phyloP scores from a whole-genome alignment of 2,113 vertebrate genomes.

The Pteronura brasiliensis region DNA sequence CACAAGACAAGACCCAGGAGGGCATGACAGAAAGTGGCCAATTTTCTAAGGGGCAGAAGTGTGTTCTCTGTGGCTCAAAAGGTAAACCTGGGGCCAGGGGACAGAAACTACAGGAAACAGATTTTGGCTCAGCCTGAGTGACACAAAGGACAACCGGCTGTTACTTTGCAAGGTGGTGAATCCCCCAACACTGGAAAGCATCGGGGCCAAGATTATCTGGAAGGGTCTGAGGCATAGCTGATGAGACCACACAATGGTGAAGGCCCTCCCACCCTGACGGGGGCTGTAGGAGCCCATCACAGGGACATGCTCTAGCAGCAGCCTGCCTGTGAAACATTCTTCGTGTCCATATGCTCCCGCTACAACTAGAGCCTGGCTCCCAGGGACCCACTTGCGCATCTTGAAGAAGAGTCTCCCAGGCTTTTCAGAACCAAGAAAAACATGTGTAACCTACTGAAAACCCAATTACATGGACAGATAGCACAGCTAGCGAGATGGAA shows the following conservation, averaged over 20 bases:
- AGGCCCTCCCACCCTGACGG: not conserved
- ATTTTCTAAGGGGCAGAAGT: not conserved
- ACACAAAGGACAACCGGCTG: not conserved
- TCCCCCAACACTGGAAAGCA: not conserved
- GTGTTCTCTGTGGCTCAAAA: not conserved
- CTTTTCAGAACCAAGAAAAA: not conserved
- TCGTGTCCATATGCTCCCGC: not conserved
- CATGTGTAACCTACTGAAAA: fast-evolving
- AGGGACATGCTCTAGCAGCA: not conserved
- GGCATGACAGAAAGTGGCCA: not conserved
- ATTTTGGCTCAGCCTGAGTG: not conserved
- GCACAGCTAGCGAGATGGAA: fast-evolving
- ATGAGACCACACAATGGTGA: not conserved
- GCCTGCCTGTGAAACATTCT: not conserved
- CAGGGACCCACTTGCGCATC: not conserved
- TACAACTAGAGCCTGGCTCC: not conserved
- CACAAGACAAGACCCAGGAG: not conserved
- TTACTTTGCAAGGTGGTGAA: not conserved
- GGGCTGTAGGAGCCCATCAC: fast-evolving
- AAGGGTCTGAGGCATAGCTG: not conserved
- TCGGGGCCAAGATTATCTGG: not conserved
- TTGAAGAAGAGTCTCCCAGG: not conserved
- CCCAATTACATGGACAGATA: fast-evolving
- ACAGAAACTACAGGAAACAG: not conserved
- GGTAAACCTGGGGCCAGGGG: not conserved